Evolutionary conservation across 2,113 vertebrate species (phyloP).

Genomic region (Australoheros scitulus): DNA sequence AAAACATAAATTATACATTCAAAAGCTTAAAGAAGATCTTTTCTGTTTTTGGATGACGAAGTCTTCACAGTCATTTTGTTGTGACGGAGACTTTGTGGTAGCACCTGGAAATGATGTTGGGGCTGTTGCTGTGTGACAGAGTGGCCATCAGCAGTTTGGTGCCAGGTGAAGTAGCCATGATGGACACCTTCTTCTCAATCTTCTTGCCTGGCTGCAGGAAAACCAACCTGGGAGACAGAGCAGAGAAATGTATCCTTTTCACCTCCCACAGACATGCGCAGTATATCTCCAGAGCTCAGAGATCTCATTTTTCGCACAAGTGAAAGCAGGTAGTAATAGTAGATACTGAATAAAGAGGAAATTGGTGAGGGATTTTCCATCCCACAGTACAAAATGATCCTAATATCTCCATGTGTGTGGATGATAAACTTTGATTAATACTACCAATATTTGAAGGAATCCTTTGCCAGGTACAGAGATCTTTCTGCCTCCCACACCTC

Average conservation of each 20-base stretch:
- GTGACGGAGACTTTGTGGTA: constrained; percentile 58
- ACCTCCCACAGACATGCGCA: background rate
- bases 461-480: background rate
- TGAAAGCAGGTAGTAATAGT: background rate
- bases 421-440: constrained; percentile 9
- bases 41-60: background rate
- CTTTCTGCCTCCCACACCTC: background rate
- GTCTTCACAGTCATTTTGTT: background rate
- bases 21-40: background rate
- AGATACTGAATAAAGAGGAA: background rate
- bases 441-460: constrained; percentile 11
- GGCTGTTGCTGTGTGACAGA: constrained; percentile 47
- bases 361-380: background rate
- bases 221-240: constrained; percentile 22
- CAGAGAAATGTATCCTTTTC: background rate
- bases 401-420: background rate
- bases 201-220: constrained; percentile 39
- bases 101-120: constrained; percentile 30
- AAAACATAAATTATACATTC: background rate
- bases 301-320: background rate
- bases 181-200: constrained; percentile 56
- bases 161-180: constrained; percentile 57
- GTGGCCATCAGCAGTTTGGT: constrained; percentile 67
- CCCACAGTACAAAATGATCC: background rate
- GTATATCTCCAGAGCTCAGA: background rate